Conservation (phyloP, 1,140 invertebrate species). For the Lanistes nyassanus region DNA sequence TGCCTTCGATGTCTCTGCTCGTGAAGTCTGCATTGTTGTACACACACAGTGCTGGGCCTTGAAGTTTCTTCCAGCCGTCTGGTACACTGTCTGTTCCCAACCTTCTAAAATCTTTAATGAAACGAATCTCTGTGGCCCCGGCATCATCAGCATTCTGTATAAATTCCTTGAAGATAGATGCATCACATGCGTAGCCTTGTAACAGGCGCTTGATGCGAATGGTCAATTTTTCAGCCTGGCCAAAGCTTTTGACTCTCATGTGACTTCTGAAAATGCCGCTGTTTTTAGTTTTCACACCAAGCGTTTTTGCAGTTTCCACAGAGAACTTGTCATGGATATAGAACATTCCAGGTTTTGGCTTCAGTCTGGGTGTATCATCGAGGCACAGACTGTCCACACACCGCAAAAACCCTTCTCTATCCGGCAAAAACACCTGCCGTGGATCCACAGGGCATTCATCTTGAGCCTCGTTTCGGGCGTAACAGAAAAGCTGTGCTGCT, state of each 20-base stretch:
- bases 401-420: slow-evolving; percentile 24
- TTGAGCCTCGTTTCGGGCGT: background rate
- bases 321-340: slow-evolving; percentile 38
- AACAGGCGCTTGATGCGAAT: slow-evolving; percentile 53
- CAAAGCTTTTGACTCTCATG: slow-evolving; percentile 40
- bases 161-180: slow-evolving; percentile 53
- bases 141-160: slow-evolving; percentile 68
- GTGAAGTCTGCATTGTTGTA: slow-evolving; percentile 48
- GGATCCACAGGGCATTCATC: background rate
- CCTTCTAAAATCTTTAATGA: slow-evolving; percentile 51
- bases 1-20: too few species aligned
- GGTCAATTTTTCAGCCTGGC: slow-evolving; percentile 55
- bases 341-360: slow-evolving; percentile 19
- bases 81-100: slow-evolving; percentile 22
- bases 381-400: slow-evolving; percentile 32
- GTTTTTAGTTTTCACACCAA: slow-evolving; percentile 44
- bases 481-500: background rate
- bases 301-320: slow-evolving; percentile 17
- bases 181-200: slow-evolving; percentile 51
- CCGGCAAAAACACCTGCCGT: slow-evolving; percentile 26
- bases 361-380: slow-evolving; percentile 31
- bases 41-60: slow-evolving; percentile 60
- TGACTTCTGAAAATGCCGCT: slow-evolving; percentile 23
- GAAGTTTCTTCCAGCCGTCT: slow-evolving; percentile 36
- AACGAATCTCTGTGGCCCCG: slow-evolving; percentile 55